Base-by-base conservation (phyloP, 2,888 invertebrate species). In the Coenonympha glycerion region DNA sequence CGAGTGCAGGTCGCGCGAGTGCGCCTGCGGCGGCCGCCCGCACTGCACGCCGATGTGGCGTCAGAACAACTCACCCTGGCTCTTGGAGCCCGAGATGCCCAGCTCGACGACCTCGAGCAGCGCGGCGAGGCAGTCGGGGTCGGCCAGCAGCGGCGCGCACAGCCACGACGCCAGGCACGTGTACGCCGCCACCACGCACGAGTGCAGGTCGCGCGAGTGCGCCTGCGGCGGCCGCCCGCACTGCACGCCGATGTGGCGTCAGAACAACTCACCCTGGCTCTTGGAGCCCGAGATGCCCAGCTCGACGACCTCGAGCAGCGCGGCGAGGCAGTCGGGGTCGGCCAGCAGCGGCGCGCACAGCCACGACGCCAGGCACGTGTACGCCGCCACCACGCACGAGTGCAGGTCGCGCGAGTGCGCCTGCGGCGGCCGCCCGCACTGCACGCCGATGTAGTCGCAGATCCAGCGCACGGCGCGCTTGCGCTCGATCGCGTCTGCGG, bases 281-380 rank as follows among this genome's bases (percentile, higher is more conserved):
- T 98, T 98, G 5, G 95, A 92, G 11, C 99, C 99, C 0, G 98
- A 98, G 49, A 99, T 96, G 47, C 99, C 99, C 19, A 99, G 90
- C 77, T 99, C 99, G 1, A 98, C 96, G 0, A 98, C 98, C 84
- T 99, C 98, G 56, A 99, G 89, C 47, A 99, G 95, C 26, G 96
- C 95, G 56, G 94, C 93, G 28, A 99, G 89, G 70, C 97, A 97
- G 71, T 96, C 97, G 62, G 94, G 93, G 75, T 98, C 98, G 71
- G 94, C 91, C 40, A 99, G 87, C 47, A 99, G 88, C 5, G 97
- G 95, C 80, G 98, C 96, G 56, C 97, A 83, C 47, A 99, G 88
- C 98, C 99, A 99, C 15, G 95, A 92, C 5, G 96, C 90, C 71
- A 97, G 90, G 84, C 98, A 94, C 73, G 95, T 89, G 89, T 98